Conservation (phyloP, 2,113 vertebrate genomes). For the Chitala chitala region DNA sequence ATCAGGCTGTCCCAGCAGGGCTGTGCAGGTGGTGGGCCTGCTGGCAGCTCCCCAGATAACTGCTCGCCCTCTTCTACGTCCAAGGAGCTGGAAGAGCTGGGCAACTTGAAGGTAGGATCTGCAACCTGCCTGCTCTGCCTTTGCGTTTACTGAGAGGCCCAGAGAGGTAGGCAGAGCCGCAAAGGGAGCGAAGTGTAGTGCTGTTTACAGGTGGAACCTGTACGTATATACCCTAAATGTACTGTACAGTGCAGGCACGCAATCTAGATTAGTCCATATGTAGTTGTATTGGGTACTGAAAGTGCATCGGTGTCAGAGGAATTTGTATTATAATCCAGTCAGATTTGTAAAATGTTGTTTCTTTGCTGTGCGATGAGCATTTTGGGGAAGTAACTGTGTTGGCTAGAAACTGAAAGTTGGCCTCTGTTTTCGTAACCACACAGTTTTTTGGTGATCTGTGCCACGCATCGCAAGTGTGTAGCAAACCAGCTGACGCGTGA, state of each 20-base stretch:
- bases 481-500: no score
- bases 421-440: background rate
- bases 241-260: no score
- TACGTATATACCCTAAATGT: no score
- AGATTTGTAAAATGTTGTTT: no score
- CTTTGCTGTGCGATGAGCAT: no score
- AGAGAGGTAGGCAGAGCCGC: no score
- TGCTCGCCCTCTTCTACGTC: conserved; percentile 20
- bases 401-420: background rate
- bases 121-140: background rate
- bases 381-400: background rate
- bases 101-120: conserved; percentile 74
- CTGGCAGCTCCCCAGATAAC: conserved; percentile 36
- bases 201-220: no score
- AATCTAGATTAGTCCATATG: no score
- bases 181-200: background rate
- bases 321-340: no score
- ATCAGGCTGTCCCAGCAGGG: conserved; percentile 78
- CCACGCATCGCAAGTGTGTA: no score
- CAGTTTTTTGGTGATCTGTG: background rate
- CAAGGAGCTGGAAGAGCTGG: conserved; percentile 76
- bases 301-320: no score
- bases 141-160: background rate
- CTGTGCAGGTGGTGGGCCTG: conserved; percentile 53
- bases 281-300: no score